Base-by-base conservation (phyloP, 2,113 vertebrate species). In the Oenanthe oenanthe region DNA sequence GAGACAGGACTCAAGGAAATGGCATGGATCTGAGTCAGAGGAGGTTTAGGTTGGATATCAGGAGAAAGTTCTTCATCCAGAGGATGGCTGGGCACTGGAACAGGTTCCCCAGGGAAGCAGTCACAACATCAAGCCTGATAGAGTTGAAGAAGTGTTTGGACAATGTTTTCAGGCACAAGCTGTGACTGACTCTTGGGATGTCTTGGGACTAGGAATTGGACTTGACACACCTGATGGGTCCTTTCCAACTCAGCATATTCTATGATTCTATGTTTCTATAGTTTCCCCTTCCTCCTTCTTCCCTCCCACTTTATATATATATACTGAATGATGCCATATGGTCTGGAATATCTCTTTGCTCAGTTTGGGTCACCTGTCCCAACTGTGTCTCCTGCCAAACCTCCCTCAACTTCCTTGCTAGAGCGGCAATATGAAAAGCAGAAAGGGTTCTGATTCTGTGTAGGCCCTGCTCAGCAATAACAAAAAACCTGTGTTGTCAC, bases 381-480 rank as follows among this genome's bases (percentile, higher is more conserved):
- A 26, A 7, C 21, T 38, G 4, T 47, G 11, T 28, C 17, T 47
- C n/a, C 18, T 56, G 7, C 7, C 45, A 16, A 60, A 2, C 3
- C 5, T 66, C 43, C 4, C 7, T 6, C 31, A 85, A 7, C 5
- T 31, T 58, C 43, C 36, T 36, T 3, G 2, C 9, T 32, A 60
- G 32, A 4, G 2, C 18, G 4, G 36, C 26, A 60, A 14, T 28
- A 32, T 0, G 1, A 60, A 43, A 26, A 43, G 6, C 21, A 60
- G 17, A 51, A 77, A 38, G 19, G 21, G 4, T 19, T 25, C 58
- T 31, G 25, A 22, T 45, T 36, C 17, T 53, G 12, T 28, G 4
- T 28, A 38, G 43, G 4, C 14, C 5, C 32, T 68, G 7, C 6
- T 45, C 38, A 60, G 7, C 21, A 53, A 32, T 32, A 45, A 10